Conservation (phyloP, 2,888 invertebrate genomes). For the Orthosia gracilis region DNA sequence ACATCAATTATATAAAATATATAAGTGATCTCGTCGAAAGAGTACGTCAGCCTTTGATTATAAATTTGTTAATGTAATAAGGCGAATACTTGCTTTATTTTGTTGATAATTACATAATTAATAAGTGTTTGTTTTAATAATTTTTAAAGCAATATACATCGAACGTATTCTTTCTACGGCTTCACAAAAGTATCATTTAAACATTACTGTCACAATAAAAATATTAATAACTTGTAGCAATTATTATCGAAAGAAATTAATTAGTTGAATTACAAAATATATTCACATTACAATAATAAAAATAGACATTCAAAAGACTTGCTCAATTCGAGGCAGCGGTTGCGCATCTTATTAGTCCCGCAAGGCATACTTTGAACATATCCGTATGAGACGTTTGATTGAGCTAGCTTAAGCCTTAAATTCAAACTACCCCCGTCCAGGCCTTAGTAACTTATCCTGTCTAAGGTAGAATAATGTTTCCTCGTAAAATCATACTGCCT, state of each 20-base stretch:
- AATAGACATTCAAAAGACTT: conserved; percentile 45
- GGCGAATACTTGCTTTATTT: conserved; percentile 54
- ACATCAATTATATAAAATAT: conserved; percentile 62
- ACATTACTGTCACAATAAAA: conserved; percentile 50
- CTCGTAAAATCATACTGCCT: conserved; percentile 32
- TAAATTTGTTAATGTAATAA: conserved; percentile 45
- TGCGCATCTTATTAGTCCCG: not conserved
- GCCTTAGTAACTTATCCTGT: not conserved
- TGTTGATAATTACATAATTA: conserved; percentile 28
- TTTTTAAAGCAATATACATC: conserved; percentile 50
- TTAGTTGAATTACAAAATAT: conserved; percentile 55
- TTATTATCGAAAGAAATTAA: conserved; percentile 49
- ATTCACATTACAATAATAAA: conserved; percentile 58
- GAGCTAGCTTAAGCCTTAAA: conserved; percentile 1
- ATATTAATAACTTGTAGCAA: conserved; percentile 55
- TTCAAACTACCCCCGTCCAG: not conserved
- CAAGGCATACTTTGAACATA: conserved; percentile 15
- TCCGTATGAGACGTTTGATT: not conserved
- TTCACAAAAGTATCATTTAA: conserved; percentile 58
- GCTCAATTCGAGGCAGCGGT: conserved; percentile 38
- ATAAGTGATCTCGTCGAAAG: conserved; percentile 63
- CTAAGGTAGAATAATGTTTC: not conserved
- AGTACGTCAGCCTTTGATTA: conserved; percentile 64
- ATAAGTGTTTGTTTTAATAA: conserved; percentile 20
- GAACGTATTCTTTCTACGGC: conserved; percentile 62